phyloP scores from a whole-genome alignment of 2,888 invertebrate genomes.

The Eupithecia tripunctaria region DNA sequence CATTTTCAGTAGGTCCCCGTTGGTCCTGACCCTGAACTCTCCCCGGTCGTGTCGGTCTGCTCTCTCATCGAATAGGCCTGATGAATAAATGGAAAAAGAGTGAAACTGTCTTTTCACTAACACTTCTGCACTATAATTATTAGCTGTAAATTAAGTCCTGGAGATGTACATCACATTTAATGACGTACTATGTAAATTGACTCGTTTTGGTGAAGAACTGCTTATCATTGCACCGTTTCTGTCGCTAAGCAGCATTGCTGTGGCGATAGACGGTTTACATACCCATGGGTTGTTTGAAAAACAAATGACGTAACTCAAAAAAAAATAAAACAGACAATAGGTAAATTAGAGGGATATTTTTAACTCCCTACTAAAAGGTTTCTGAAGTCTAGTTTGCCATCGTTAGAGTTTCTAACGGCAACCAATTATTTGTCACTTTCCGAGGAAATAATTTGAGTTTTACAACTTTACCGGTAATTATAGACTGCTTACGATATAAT shows the following conservation, averaged over 20 bases:
- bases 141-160: too few species aligned
- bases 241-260: background rate
- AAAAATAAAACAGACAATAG: background rate
- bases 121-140: background rate
- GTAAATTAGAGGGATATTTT: background rate
- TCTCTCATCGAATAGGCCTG: background rate
- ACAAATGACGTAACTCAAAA: too few species aligned
- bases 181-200: background rate
- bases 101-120: background rate
- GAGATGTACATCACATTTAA: too few species aligned
- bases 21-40: background rate
- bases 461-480: constrained; percentile 4
- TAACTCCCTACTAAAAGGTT: background rate
- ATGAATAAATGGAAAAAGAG: background rate
- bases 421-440: constrained; percentile 16
- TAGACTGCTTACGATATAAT: background rate
- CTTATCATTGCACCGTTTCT: too few species aligned
- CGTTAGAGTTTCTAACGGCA: constrained; percentile 21
- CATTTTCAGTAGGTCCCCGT: too few species aligned
- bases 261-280: too few species aligned
- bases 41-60: background rate
- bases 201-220: background rate
- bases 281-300: too few species aligned
- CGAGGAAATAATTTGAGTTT: constrained; percentile 5
- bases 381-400: constrained; percentile 17